phyloP scores from a whole-genome alignment of 1,140 invertebrate species.

The Stenopsyche tienmushanensis region DNA sequence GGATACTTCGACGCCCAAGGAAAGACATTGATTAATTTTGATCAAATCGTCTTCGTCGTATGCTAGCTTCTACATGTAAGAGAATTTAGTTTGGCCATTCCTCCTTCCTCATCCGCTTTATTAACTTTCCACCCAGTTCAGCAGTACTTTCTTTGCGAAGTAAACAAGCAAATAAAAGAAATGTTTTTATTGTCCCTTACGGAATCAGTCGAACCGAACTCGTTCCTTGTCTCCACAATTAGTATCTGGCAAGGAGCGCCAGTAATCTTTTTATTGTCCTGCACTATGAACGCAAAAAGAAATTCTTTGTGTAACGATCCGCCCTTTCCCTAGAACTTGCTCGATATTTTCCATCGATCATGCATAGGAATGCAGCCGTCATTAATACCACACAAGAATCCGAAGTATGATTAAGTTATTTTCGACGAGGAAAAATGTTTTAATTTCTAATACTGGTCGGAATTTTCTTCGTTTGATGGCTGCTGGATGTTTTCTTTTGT shows the following conservation, averaged over 20 bases:
- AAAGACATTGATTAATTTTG: no score
- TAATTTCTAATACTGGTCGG: no score
- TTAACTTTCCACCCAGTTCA: no score
- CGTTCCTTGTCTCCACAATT: not conserved
- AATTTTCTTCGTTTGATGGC: no score
- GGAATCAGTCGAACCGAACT: not conserved
- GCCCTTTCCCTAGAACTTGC: not conserved
- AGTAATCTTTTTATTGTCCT: not conserved
- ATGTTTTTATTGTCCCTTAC: not conserved
- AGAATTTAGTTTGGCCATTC: not conserved
- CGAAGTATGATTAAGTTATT: not conserved
- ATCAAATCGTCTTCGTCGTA: no score
- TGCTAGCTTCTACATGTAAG: no score
- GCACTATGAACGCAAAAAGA: not conserved
- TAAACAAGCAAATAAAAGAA: not conserved
- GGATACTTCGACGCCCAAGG: no score
- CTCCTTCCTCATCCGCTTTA: not conserved
- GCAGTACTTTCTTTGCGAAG: not conserved
- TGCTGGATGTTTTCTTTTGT: no score
- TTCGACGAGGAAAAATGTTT: no score
- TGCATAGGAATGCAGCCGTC: no score
- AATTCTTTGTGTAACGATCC: not conserved
- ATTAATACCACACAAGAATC: no score
- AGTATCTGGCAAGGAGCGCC: not conserved
- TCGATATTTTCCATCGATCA: not conserved